phyloP scores from a whole-genome alignment of 2,888 invertebrate genomes.

The Orthosia gothica region DNA sequence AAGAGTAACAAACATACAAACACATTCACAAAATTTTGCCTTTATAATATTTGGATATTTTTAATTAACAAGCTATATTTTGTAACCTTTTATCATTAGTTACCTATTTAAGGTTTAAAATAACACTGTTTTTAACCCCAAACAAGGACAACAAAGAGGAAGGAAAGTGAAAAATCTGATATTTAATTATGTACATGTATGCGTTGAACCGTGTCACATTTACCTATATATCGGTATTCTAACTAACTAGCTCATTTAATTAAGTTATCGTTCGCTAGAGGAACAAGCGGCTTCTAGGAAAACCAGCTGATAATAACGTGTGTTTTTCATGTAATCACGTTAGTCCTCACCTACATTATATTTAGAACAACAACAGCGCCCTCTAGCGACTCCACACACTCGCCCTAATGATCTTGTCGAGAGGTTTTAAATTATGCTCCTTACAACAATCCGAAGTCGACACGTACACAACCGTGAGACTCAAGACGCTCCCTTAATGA shows the following conservation, averaged over 20 bases:
- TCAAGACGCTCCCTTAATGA: constrained; percentile 87
- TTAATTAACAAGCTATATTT: not conserved
- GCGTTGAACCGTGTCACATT: constrained; percentile 5
- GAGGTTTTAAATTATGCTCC: constrained; percentile 89
- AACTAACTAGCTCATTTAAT: constrained; percentile 19
- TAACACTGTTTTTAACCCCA: constrained; percentile 14
- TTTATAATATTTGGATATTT: not conserved
- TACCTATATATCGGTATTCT: constrained; percentile 25
- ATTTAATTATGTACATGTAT: constrained; percentile 38
- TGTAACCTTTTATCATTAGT: not conserved
- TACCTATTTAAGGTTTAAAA: constrained; percentile 21
- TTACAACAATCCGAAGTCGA: constrained; percentile 88
- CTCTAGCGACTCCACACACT: constrained; percentile 68
- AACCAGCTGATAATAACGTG: constrained; percentile 34
- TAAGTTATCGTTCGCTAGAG: constrained; percentile 17
- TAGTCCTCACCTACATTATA: constrained; percentile 41
- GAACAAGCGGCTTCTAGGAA: constrained; percentile 24
- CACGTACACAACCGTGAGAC: constrained; percentile 83
- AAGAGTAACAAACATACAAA: no score
- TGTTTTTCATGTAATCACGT: constrained; percentile 30
- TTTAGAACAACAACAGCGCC: constrained; percentile 66
- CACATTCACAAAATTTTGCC: no score
- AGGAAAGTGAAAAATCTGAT: constrained; percentile 56
- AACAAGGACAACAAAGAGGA: constrained; percentile 43
- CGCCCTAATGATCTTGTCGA: constrained; percentile 86